Base-by-base conservation (phyloP, 2,797 vertebrate genomes). In the Hypotaenidia philippensis region DNA sequence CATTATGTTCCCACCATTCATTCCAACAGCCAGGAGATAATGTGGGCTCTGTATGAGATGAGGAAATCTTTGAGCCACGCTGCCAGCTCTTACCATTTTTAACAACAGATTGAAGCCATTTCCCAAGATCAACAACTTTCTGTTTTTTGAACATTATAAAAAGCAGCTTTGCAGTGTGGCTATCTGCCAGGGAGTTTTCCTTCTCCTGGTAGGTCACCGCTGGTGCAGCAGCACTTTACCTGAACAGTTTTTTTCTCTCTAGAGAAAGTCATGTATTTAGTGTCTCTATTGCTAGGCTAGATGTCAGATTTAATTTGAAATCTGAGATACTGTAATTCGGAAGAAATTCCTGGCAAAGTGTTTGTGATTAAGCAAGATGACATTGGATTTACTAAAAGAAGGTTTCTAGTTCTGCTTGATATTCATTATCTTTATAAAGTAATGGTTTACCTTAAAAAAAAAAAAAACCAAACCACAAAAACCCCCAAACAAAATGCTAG, bases 241-340 rank as follows among this genome's bases (percentile, higher is more conserved):
- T 75, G 57, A 94, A 66, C 44, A 92, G 66, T 22, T 91, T 23
- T 90, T 49, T 13, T 90, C 60, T 52, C 56, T 93, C 90, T 23
- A 60, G 82, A 89, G 83, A 49, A 84, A 92, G 17, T 57, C 3
- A 0, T 55, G 27, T 86, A 80, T 83, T 90, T 92, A 64, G 91
- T 64, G 32, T 91, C 79, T 87, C 77, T 85, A 91, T 90, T 53
- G 75, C 38, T 83, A 94, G 57, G 70, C 64, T 88, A 59, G 63
- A 66, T 79, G 57, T 83, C 90, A 79, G 49, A 50, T 90, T 94
- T 86, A 83, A 95, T 94, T 94, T 94, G 88, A 87, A 94, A 91
- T 29, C 21, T 61, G 13, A 86, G 69, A 55, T 69, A 52, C 21
- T 77, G 69, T 83, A 75, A 85, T 92, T 94, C 57, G 72, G 83